Evolutionary conservation across 2,113 vertebrate species (phyloP).

Genomic region (Hemiprocne comata): DNA sequence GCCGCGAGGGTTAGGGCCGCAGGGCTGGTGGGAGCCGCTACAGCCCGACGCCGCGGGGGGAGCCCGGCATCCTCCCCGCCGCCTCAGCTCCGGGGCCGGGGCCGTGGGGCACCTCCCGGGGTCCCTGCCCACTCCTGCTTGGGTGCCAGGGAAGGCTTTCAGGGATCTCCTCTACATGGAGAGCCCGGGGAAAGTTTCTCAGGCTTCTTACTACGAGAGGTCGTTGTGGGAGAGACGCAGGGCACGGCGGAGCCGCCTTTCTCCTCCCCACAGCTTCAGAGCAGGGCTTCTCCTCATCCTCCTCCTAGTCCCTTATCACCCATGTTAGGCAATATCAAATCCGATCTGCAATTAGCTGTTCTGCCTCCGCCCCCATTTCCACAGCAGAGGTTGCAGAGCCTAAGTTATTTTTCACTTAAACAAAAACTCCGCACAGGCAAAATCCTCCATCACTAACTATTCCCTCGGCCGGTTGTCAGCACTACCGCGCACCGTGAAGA

Average conservation of each 20-base stretch:
- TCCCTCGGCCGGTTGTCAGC: neutral
- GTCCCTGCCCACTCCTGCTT: neutral
- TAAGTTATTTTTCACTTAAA: neutral
- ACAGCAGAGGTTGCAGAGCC: neutral
- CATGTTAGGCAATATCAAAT: neutral
- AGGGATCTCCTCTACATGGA: neutral
- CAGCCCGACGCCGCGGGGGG: neutral
- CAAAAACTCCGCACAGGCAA: neutral
- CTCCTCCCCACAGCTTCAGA: neutral
- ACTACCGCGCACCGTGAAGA: neutral
- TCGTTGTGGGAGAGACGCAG: neutral
- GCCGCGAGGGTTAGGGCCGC: neutral
- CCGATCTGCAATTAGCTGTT: neutral
- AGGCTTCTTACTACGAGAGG: neutral
- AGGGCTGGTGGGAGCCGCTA: neutral
- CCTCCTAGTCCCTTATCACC: neutral
- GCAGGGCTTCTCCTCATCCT: neutral
- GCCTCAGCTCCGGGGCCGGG: neutral
- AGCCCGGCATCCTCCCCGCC: neutral
- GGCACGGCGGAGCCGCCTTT: neutral
- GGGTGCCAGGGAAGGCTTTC: neutral
- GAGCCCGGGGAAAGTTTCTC: neutral
- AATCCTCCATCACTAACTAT: neutral
- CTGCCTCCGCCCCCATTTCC: neutral
- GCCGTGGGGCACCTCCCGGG: too few relatives aligned